Percentiles rank a stretch among this genome's conserved stretches.
Conservation (phyloP, 2,797 vertebrate genomes). For the Arrhamphus sclerolepis region DNA sequence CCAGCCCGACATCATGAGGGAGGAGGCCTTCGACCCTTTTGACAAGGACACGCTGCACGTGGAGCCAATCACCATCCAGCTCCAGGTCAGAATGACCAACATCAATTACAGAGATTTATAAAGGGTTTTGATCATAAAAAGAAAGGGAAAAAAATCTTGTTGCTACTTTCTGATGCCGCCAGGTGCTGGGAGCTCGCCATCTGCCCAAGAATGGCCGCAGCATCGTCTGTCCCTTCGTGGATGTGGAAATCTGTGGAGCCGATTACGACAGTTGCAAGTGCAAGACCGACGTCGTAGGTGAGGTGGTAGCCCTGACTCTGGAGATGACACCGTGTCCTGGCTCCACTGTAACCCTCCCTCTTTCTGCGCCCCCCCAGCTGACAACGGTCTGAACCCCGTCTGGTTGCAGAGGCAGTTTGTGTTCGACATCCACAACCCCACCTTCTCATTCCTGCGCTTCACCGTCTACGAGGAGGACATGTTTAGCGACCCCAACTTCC, state of each 20-base stretch:
- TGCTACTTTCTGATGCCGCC: background rate
- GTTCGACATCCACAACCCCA: conserved; percentile 91
- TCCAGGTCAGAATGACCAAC: conserved; percentile 83
- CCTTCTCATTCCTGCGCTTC: conserved; percentile 93
- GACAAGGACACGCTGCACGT: conserved; percentile 88
- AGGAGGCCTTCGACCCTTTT: conserved; percentile 93
- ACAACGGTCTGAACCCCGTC: conserved; percentile 94
- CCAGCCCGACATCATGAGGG: conserved; percentile 91
- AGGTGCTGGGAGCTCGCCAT: conserved; percentile 95
- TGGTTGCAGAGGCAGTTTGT: conserved; percentile 92
- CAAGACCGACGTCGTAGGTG: conserved; percentile 95
- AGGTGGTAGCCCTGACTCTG: conserved; percentile 38
- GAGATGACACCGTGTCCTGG: too few species aligned
- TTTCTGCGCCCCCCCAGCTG: conserved; percentile 77
- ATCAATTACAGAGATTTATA: too few species aligned
- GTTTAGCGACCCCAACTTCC: conserved; percentile 98
- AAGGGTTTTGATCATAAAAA: too few species aligned
- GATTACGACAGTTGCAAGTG: conserved; percentile 91
- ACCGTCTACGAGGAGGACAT: conserved; percentile 97
- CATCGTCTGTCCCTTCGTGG: conserved; percentile 95
- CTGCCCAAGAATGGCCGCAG: conserved; percentile 96
- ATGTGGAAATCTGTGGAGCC: conserved; percentile 93
- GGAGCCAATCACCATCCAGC: conserved; percentile 87
- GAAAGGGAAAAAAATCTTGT: too few species aligned
- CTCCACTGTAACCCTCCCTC: too few species aligned